phyloP scores from a whole-genome alignment of 64 coral and sea anemone species.

The Stichodactyla mertensii region DNA sequence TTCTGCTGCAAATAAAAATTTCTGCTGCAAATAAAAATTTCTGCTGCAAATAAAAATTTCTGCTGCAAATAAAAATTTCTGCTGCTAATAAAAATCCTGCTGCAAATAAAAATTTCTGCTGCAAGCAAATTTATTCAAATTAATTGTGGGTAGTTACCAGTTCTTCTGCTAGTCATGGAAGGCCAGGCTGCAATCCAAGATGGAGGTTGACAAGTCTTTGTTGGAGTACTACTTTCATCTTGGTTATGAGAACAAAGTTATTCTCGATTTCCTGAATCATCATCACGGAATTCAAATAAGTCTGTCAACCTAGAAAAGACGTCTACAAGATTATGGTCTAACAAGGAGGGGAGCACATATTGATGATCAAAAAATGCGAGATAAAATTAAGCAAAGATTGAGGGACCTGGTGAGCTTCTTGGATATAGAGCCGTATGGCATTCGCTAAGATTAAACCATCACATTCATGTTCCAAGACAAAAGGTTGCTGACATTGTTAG shows the following conservation, averaged over 20 bases:
- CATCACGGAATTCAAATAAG: constrained; percentile 14
- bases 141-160: no score
- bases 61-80: no score
- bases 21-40: no score
- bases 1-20: no score
- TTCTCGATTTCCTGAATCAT: constrained; percentile 14
- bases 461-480: constrained; percentile 28
- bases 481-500: constrained; percentile 4
- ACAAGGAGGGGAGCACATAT: constrained; percentile 1
- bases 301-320: constrained; percentile 26
- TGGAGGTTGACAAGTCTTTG: no score
- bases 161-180: no score
- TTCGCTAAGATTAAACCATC: constrained; percentile 14
- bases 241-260: constrained; percentile 38
- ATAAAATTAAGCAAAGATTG: not conserved
- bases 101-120: no score
- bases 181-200: no score
- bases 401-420: not conserved
- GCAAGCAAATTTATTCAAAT: no score
- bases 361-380: not conserved
- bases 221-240: no score
- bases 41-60: no score
- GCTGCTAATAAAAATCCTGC: no score
- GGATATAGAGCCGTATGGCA: constrained; percentile 40
- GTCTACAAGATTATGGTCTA: constrained; percentile 17